These are phyloP conservation scores for Tenrec ecaudatus DNA, from an alignment of 2,113 vertebrate species.

Conservation along the genomic window DNA sequence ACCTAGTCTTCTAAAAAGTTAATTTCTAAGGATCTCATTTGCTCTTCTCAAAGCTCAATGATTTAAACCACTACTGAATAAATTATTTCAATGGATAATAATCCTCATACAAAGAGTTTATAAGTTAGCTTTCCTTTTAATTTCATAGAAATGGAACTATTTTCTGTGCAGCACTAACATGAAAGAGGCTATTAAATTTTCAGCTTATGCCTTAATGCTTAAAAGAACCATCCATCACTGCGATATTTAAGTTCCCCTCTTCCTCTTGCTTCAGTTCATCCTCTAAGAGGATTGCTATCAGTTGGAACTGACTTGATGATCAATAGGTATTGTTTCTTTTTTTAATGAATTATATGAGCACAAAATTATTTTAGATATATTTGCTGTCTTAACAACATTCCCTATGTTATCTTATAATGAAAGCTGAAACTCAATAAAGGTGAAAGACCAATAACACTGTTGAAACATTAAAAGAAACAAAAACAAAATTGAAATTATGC, in stretches of 20 bases:
- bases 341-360: conserved; percentile 40
- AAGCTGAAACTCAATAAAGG: conserved; percentile 78
- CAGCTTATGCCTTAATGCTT: conserved; percentile 26
- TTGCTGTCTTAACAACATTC: conserved; percentile 77
- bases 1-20: conserved; percentile 51
- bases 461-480: conserved; percentile 60
- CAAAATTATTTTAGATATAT: conserved; percentile 55
- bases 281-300: not conserved
- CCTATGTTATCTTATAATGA: conserved; percentile 72
- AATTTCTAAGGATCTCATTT: conserved; percentile 42
- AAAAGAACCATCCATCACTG: conserved; percentile 37
- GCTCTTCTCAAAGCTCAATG: conserved; percentile 57
- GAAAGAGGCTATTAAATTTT: conserved; percentile 15
- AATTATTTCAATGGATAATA: not conserved
- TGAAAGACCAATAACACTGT: conserved; percentile 86
- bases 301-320: not conserved
- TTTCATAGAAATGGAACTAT: conserved; percentile 31
- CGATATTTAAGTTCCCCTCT: conserved; percentile 8
- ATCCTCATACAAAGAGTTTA: not conserved
- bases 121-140: conserved; percentile 40
- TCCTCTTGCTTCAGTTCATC: conserved; percentile 8
- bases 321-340: not conserved
- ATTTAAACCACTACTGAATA: conserved; percentile 32
- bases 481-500: conserved; percentile 72
- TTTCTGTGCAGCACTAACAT: conserved; percentile 46